Evolutionary conservation across 2,113 vertebrate genomes (phyloP).

Genomic region (Illadopsis cleaveri): DNA sequence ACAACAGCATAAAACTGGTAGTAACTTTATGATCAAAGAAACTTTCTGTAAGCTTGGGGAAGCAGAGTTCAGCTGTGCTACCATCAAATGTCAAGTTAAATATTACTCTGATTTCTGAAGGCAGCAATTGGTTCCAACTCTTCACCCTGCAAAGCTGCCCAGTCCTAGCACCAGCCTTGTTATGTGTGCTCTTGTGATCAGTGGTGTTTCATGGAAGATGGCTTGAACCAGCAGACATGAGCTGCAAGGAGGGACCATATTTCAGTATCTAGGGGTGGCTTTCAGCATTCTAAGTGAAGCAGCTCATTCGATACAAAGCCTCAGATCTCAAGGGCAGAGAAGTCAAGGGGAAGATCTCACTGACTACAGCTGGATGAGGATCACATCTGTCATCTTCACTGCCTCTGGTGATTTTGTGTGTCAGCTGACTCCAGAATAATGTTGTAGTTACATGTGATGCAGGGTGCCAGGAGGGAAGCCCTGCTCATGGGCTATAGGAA

Average conservation of each 20-base stretch:
- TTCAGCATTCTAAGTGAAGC: background rate
- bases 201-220: background rate
- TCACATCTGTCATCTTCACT: background rate
- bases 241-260: background rate
- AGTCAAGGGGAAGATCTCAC: background rate
- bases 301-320: background rate
- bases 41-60: background rate
- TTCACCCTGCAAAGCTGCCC: background rate
- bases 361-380: background rate
- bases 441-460: background rate
- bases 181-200: background rate
- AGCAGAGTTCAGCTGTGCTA: background rate
- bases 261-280: background rate
- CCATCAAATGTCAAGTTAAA: slow-evolving; percentile 4
- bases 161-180: background rate
- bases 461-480: background rate
- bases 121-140: background rate
- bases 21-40: background rate
- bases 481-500: background rate
- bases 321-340: background rate
- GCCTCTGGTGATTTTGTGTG: background rate
- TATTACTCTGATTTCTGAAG: background rate
- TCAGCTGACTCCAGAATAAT: background rate
- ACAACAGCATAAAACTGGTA: background rate
- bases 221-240: background rate